Evolutionary conservation across 2,888 invertebrate species (phyloP).

Genomic region (Drosophila neutralis): DNA sequence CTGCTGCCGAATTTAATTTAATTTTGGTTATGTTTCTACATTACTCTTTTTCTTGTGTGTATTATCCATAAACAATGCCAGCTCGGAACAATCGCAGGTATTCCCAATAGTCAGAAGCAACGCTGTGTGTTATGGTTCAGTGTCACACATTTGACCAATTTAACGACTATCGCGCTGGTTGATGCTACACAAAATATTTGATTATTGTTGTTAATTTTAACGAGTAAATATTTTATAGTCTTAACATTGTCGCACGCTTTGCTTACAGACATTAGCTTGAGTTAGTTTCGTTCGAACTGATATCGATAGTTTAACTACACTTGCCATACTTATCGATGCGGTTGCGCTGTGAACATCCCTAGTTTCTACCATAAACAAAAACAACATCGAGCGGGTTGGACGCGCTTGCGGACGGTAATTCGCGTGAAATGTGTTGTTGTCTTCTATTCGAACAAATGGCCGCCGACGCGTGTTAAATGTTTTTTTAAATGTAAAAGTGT

Average conservation of each 20-base stretch:
- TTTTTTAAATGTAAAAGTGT: conserved; percentile 25
- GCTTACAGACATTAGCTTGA: neutral
- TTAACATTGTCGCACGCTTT: neutral
- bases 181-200: neutral
- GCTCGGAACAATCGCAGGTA: conserved; percentile 21
- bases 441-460: conserved; percentile 61
- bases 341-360: conserved; percentile 38
- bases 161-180: conserved; percentile 11
- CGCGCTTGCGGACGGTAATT: conserved; percentile 54
- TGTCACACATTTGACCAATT: conserved; percentile 1
- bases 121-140: conserved; percentile 23
- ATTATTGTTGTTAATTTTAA: neutral
- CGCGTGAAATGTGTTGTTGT: conserved; percentile 42
- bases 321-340: conserved; percentile 8
- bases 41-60: conserved; percentile 10
- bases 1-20: conserved; percentile 10
- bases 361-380: conserved; percentile 56
- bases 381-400: conserved; percentile 52
- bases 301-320: conserved; percentile 18
- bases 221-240: no score
- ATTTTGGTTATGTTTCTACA: conserved; percentile 33
- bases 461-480: conserved; percentile 58
- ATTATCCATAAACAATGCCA: conserved; percentile 28
- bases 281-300: no score
- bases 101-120: conserved; percentile 5